phyloP scores from a whole-genome alignment of 2,113 vertebrate genomes.

The Petrocephalus microphthalmus region DNA sequence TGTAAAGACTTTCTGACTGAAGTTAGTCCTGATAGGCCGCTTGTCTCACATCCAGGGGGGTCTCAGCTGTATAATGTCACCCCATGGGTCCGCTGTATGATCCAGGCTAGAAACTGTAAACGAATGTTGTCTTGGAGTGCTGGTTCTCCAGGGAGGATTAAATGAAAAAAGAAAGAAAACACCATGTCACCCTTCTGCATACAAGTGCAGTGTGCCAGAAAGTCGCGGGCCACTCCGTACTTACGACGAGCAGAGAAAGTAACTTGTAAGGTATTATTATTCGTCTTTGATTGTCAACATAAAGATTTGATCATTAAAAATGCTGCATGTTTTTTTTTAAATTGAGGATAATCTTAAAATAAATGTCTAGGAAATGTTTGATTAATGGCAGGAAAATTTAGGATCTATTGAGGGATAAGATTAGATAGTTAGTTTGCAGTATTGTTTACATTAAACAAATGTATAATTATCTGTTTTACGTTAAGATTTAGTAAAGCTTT shows the following conservation, averaged over 20 bases:
- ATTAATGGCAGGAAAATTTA: neutral
- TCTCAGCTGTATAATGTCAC: slow-evolving; percentile 1
- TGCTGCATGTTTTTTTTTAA: neutral
- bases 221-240: neutral
- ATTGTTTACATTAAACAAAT: neutral
- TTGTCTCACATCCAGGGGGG: neutral
- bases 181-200: neutral
- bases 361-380: neutral
- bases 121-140: slow-evolving; percentile 36
- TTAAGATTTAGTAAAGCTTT: neutral
- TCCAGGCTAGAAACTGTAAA: slow-evolving; percentile 29
- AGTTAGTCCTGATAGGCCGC: neutral
- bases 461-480: neutral
- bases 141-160: slow-evolving; percentile 36
- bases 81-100: slow-evolving; percentile 18
- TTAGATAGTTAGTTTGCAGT: neutral
- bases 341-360: neutral
- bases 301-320: neutral
- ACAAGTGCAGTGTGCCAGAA: neutral
- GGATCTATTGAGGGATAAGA: neutral
- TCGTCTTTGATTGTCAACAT: neutral
- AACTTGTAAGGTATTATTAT: neutral
- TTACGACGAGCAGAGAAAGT: neutral
- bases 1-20: neutral
- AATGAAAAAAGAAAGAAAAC: slow-evolving; percentile 35